A percentile compares a stretch with the other conserved stretches of the same genome.
Conservation (phyloP, 2,113 vertebrate species). For the Podarcis muralis region DNA sequence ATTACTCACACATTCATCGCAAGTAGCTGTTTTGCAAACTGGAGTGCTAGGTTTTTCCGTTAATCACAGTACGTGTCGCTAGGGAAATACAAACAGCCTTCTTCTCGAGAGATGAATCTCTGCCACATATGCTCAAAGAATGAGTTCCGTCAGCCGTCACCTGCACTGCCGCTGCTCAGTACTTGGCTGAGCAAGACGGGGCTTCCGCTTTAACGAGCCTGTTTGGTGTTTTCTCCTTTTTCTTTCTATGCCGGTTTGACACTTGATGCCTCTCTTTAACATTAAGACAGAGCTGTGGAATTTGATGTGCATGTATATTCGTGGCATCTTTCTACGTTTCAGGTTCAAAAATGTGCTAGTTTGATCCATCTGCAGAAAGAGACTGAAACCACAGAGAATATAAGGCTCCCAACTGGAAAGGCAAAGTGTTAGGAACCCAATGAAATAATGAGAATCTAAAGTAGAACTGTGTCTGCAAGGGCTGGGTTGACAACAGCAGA, state of each 20-base stretch:
- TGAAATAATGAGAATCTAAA: neutral
- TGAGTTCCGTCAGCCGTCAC: neutral
- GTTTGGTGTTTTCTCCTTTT: neutral
- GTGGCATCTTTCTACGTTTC: neutral
- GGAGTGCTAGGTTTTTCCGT: neutral
- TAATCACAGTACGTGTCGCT: neutral
- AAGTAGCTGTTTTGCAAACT: neutral
- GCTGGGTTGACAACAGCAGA: neutral
- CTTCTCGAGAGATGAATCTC: neutral
- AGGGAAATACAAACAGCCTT: neutral
- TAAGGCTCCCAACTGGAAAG: neutral
- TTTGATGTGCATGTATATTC: neutral
- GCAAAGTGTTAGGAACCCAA: neutral
- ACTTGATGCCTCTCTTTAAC: neutral
- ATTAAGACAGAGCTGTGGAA: neutral
- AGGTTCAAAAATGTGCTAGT: neutral
- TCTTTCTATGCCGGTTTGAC: neutral
- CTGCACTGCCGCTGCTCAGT: rapidly evolving
- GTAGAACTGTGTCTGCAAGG: neutral
- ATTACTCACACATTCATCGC: neutral
- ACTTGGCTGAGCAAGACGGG: neutral
- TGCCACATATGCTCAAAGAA: neutral
- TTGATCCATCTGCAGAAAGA: neutral
- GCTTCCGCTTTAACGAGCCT: neutral
- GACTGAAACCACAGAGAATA: neutral